Evolutionary conservation across 2,888 invertebrate species (phyloP).

Genomic region (Bombyx huttoni): DNA sequence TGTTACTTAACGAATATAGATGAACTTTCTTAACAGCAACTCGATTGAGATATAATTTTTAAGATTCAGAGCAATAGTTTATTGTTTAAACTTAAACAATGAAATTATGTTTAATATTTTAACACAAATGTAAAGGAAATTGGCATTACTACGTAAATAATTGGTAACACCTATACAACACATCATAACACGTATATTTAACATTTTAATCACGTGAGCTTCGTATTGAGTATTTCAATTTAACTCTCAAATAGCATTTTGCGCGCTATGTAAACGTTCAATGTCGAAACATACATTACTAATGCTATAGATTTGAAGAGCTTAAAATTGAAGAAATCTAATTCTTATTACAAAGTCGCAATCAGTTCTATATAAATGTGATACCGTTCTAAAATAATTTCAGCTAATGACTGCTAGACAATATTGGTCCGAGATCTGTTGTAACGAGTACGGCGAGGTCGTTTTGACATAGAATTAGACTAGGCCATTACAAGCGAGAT

Average conservation of each 20-base stretch:
- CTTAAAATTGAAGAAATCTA: background rate
- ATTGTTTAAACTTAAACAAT: background rate
- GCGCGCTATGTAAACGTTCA: too few relatives aligned
- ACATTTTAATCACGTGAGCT: too few relatives aligned
- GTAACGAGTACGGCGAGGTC: background rate
- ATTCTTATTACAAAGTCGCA: background rate
- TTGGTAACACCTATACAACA: too few relatives aligned
- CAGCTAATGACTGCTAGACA: background rate
- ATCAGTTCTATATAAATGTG: background rate
- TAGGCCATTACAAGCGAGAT: background rate
- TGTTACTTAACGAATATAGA: background rate
- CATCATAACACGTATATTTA: too few relatives aligned
- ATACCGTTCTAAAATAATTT: background rate
- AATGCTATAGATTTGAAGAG: background rate
- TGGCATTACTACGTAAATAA: too few relatives aligned
- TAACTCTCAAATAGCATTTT: too few relatives aligned
- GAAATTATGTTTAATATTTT: background rate
- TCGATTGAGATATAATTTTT: background rate
- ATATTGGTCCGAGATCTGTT: background rate
- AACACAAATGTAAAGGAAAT: too few relatives aligned
- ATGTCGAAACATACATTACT: too few relatives aligned
- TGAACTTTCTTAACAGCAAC: background rate
- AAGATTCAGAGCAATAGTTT: background rate
- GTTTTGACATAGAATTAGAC: background rate
- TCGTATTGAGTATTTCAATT: too few relatives aligned